Evolutionary conservation across 1,140 invertebrate species (phyloP), one percentile per base, ranked within the genome.

Genomic region (Lordiphosa mommai): DNA sequence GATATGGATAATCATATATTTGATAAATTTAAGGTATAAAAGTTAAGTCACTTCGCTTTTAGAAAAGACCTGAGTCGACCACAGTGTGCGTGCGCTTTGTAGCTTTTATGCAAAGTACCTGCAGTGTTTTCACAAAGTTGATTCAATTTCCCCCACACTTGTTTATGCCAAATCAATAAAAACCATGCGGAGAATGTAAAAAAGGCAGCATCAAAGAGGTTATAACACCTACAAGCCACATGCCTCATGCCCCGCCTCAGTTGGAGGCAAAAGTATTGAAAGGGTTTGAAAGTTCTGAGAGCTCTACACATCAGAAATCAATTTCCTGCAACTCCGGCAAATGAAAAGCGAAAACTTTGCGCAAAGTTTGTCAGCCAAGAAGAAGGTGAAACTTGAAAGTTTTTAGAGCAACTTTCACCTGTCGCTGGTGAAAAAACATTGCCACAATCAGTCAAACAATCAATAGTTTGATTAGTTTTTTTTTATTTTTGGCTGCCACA

Each of bases 371-470:
- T 5, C n/a, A 80, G 61, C 72, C 61, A 82, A 71, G 60, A 67
- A 52, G 41, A 48, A 12, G 52, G 46, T 59, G 41, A 12, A 58
- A 61, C 64, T 63, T 61, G 36, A 61, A 76, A 82, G 47, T 51
- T 67, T 51, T 23, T 32, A 10, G 4, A 23, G 8, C 40, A 80
- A 80, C 65, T 80, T 76, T 74, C 73, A 80, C 71, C 76, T 80
- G 76, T 58, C 64, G 43, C 51, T 30, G 47, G 66, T 71, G 71
- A 70, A 67, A 76, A 71, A 74, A 65, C 43, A 70, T 40, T 59
- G 59, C 73, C 74, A 63, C 67, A 79, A 79, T 79, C 73, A 69
- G 73, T 64, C 71, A 76, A 80, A 80, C 76, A 82, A 80, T 80
- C 76, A 80, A 80, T 80, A 80, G 76, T 80, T 80, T 84, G 76